Percentiles rank a stretch among this genome's conserved stretches.
phyloP scores from a whole-genome alignment of 2,797 vertebrate species.

The Choloepus didactylus region DNA sequence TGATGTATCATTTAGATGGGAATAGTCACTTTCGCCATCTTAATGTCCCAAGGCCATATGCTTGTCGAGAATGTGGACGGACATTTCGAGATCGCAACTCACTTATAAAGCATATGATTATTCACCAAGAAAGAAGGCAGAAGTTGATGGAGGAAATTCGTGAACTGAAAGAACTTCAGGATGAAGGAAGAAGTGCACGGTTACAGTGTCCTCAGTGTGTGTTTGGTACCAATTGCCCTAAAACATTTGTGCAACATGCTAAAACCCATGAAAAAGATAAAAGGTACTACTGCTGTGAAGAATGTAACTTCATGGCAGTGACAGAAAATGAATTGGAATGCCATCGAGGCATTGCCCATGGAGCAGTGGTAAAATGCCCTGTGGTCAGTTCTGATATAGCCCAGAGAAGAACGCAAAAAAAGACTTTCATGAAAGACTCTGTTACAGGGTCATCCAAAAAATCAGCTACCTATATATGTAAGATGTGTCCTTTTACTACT shows the following conservation, averaged over 20 bases:
- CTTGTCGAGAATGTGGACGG: slow-evolving; percentile 96
- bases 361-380: slow-evolving; percentile 90
- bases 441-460: slow-evolving; percentile 89
- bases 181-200: slow-evolving; percentile 90
- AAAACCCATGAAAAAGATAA: slow-evolving; percentile 94
- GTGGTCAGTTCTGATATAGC: slow-evolving; percentile 84
- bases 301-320: slow-evolving; percentile 93
- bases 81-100: slow-evolving; percentile 95
- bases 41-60: slow-evolving; percentile 94
- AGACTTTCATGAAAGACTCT: slow-evolving; percentile 86
- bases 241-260: slow-evolving; percentile 93
- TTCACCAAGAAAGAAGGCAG: slow-evolving; percentile 95
- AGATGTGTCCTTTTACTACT: slow-evolving; percentile 91
- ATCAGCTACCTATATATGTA: slow-evolving; percentile 88
- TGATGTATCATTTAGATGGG: slow-evolving; percentile 98
- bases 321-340: slow-evolving; percentile 93
- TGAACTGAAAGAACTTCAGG: slow-evolving; percentile 92
- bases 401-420: slow-evolving; percentile 90
- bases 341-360: slow-evolving; percentile 91
- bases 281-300: slow-evolving; percentile 93
- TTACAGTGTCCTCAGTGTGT: slow-evolving; percentile 92
- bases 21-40: slow-evolving; percentile 96
- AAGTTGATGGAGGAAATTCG: slow-evolving; percentile 95
- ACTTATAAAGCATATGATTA: slow-evolving; percentile 96
- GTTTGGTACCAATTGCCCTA: slow-evolving; percentile 93